phyloP scores from a whole-genome alignment of 2,113 vertebrate species.

The Pongo abelii region DNA sequence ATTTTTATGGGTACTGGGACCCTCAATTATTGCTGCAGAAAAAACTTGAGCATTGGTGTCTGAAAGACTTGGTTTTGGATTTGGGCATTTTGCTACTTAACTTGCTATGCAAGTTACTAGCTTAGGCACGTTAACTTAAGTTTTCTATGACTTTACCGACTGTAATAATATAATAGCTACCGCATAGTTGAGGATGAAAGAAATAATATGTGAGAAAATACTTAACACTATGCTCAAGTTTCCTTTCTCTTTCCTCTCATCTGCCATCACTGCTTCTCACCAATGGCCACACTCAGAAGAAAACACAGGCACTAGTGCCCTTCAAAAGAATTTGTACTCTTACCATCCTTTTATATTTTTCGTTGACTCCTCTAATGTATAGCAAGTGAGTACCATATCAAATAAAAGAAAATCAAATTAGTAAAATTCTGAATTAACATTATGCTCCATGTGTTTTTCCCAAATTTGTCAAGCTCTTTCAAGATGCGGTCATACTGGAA shows the following conservation, averaged over 20 bases:
- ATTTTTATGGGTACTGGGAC: not conserved
- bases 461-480: not conserved
- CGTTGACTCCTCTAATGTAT: not conserved
- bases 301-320: not conserved
- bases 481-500: not conserved
- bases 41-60: not conserved
- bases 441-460: not conserved
- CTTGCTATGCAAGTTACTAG: not conserved
- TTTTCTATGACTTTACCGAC: not conserved
- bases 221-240: not conserved
- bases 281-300: too few relatives aligned
- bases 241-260: not conserved
- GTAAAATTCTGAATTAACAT: not conserved
- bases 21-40: not conserved
- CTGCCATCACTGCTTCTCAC: fast-evolving
- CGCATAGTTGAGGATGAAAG: not conserved
- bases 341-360: not conserved
- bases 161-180: not conserved
- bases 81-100: not conserved
- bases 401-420: not conserved
- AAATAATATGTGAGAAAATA: not conserved
- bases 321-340: not conserved
- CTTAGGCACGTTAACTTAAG: not conserved
- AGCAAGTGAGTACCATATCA: not conserved
- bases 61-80: not conserved